phyloP scores from a whole-genome alignment of 2,113 vertebrate genomes.

The Nothoprocta pentlandii region DNA sequence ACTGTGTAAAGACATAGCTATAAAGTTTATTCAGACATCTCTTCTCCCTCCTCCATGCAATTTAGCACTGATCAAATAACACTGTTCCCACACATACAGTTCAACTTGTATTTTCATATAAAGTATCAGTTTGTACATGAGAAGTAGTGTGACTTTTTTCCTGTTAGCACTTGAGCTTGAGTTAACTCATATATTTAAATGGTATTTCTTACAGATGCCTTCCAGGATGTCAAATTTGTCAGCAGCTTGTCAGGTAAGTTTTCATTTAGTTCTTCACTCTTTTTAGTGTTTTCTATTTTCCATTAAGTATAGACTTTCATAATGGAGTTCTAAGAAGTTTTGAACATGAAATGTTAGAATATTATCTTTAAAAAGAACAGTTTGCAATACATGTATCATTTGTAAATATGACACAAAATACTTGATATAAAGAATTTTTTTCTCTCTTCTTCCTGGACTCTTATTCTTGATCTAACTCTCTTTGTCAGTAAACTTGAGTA shows the following conservation, averaged over 20 bases:
- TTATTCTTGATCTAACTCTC: background rate
- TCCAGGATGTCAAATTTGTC: slow-evolving; percentile 99
- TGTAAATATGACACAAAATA: background rate
- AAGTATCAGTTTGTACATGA: background rate
- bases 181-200: background rate
- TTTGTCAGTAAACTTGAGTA: background rate
- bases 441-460: too few species aligned
- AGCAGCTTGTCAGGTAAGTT: slow-evolving; percentile 95
- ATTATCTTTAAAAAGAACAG: background rate
- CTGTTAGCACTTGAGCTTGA: background rate
- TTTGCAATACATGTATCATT: background rate
- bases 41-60: background rate
- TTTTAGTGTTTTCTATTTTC: background rate
- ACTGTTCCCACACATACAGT: background rate
- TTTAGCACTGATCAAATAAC: background rate
- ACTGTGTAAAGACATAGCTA: background rate
- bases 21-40: background rate
- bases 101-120: background rate
- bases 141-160: background rate
- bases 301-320: background rate
- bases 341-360: background rate
- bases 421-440: background rate
- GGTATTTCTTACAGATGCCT: slow-evolving; percentile 88
- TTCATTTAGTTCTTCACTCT: background rate
- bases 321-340: background rate